Base-by-base conservation (phyloP, 2,888 invertebrate species). In the Fissipunctia ypsillon region DNA sequence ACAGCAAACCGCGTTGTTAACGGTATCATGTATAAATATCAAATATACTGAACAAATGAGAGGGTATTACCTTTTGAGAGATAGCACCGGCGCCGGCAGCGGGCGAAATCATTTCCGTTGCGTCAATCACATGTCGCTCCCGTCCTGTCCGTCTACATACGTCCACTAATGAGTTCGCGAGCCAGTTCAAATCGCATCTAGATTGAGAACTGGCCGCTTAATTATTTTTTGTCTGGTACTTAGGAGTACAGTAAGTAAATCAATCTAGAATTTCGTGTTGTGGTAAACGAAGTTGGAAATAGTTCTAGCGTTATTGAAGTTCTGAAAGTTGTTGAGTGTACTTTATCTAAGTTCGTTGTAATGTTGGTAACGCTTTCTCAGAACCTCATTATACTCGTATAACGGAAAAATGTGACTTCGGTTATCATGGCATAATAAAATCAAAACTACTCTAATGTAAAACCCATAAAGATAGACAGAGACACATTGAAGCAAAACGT, bases 61-160 rank as follows among this genome's bases (percentile, higher is more conserved):
- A 88, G 87, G 83, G 88, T 90, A 89, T 90, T 89, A 90, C 91
- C 90, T 91, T 91, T 90, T 87, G 89, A 88, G 92, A 94, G 95
- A 95, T 95, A 95, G 90, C 91, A 88, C 83, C 88, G 90, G 90
- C 90, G 91, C 89, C 90, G 91, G 88, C 87, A 89, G 91, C 91
- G 90, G 91, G 91, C 92, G 89, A 90, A 94, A 95, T 96, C 94
- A 96, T 96, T 96, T 96, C 95, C 96, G 94, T 88, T 89, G 89
- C 90, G 96, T 95, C 96, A 95, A 93, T 96, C 96, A 95, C 91
- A 88, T 89, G 93, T 93, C 94, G 90, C 83, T 82, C 86, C 88
- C 88, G 83, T 80, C 91, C 89, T 90, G 91, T 88, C 89, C 88
- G 90, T 91, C 88, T 87, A 90, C 89, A 88, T 90, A 88, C 91